A percentile compares a stretch with the other conserved stretches of the same genome.
These are phyloP conservation scores for Temnothorax longispinosus DNA, from an alignment of 1,140 invertebrate species.

Conservation along the genomic window DNA sequence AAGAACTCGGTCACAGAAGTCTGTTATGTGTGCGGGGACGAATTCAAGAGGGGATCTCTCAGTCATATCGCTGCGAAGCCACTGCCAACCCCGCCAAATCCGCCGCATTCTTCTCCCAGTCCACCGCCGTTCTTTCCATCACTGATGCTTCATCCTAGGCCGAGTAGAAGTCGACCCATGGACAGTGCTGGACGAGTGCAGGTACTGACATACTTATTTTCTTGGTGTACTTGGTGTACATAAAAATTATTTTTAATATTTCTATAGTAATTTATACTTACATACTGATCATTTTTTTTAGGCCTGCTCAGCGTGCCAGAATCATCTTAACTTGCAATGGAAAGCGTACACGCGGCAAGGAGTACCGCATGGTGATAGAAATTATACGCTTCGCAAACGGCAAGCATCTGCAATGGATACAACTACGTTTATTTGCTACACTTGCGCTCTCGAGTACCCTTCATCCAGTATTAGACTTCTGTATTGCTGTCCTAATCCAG, in stretches of 20 bases:
- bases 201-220: slow-evolving; percentile 65
- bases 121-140: slow-evolving; percentile 93
- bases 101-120: slow-evolving; percentile 80
- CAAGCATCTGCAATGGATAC: slow-evolving; percentile 88
- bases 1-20: slow-evolving; percentile 96
- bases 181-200: slow-evolving; percentile 92
- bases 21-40: slow-evolving; percentile 95
- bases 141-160: slow-evolving; percentile 93
- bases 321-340: slow-evolving; percentile 94
- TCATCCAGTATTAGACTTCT: slow-evolving; percentile 91
- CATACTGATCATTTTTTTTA: slow-evolving; percentile 76
- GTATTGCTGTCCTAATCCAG: slow-evolving; percentile 94
- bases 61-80: slow-evolving; percentile 88
- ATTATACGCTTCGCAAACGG: slow-evolving; percentile 92
- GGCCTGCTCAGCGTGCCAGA: slow-evolving; percentile 92
- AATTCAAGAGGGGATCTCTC: slow-evolving; percentile 92
- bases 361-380: slow-evolving; percentile 91
- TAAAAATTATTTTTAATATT: not conserved
- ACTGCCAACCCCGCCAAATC: slow-evolving; percentile 82
- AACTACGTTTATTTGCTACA: slow-evolving; percentile 95
- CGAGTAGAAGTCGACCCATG: slow-evolving; percentile 93
- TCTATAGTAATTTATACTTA: not conserved
- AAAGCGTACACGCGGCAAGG: slow-evolving; percentile 88
- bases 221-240: not conserved
- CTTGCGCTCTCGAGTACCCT: slow-evolving; percentile 92